A percentile compares a stretch with the other conserved stretches of the same genome.
Conservation (phyloP, 2,888 invertebrate genomes). For the Agriotes lineatus region DNA sequence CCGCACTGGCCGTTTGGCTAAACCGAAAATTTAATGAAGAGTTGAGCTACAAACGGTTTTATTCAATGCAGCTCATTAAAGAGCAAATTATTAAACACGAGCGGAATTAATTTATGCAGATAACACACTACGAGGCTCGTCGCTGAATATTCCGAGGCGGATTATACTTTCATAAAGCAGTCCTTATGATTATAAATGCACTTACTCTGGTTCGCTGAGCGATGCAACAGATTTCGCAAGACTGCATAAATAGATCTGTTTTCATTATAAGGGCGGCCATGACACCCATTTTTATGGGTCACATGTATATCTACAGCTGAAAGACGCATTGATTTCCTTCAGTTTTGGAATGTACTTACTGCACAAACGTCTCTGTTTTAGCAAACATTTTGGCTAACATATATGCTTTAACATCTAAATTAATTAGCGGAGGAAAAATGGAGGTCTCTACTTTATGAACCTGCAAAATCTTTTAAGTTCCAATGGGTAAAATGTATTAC, state of each 20-base stretch:
- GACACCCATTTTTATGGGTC: conserved; percentile 5
- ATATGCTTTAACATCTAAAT: too few relatives aligned
- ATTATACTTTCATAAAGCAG: conserved; percentile 3
- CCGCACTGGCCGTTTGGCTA: too few relatives aligned
- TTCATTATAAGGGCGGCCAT: conserved; percentile 6
- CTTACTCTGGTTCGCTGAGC: conserved; percentile 15
- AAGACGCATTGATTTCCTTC: too few relatives aligned
- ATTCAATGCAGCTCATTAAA: not conserved
- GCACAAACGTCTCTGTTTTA: too few relatives aligned
- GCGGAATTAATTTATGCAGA: conserved; percentile 17
- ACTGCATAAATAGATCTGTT: not conserved
- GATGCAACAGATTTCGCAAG: not conserved
- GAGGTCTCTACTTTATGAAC: too few relatives aligned
- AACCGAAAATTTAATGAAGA: too few relatives aligned
- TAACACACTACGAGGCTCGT: not conserved
- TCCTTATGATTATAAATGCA: conserved; percentile 19
- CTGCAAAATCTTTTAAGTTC: too few relatives aligned
- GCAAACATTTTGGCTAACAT: too few relatives aligned
- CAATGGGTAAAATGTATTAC: too few relatives aligned
- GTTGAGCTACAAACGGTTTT: not conserved
- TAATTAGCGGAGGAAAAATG: too few relatives aligned
- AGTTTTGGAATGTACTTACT: too few relatives aligned
- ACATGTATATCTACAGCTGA: not conserved
- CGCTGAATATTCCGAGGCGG: not conserved
- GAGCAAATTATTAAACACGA: conserved; percentile 5